Evolutionary conservation across 2,888 invertebrate species (phyloP).

Genomic region (Epistrophe grossulariae): DNA sequence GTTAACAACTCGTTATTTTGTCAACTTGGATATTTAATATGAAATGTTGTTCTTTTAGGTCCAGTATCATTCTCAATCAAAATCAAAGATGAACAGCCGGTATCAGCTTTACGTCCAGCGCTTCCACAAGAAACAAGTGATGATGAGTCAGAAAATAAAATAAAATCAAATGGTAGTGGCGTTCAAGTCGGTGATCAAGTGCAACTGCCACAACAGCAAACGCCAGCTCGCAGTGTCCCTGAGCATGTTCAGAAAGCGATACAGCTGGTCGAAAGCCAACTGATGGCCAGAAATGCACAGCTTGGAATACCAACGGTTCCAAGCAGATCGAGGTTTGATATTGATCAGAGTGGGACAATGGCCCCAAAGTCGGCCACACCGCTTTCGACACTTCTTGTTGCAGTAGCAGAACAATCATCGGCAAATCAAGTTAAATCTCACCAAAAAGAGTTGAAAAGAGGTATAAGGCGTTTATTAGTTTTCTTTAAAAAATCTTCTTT

Average conservation of each 20-base stretch:
- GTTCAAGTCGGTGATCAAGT: slow-evolving; percentile 39
- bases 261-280: slow-evolving; percentile 82
- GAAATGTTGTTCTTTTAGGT: slow-evolving; percentile 82
- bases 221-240: slow-evolving; percentile 77
- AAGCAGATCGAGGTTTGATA: slow-evolving; percentile 75
- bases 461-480: slow-evolving; percentile 43
- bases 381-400: slow-evolving; percentile 47
- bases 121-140: slow-evolving; percentile 91
- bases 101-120: slow-evolving; percentile 88
- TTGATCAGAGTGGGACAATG: slow-evolving; percentile 75
- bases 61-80: slow-evolving; percentile 95
- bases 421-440: slow-evolving; percentile 73
- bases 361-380: slow-evolving; percentile 54
- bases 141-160: slow-evolving; percentile 85
- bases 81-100: slow-evolving; percentile 88
- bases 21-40: background rate
- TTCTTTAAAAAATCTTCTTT: background rate
- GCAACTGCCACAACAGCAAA: slow-evolving; percentile 52
- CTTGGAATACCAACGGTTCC: slow-evolving; percentile 72
- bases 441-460: slow-evolving; percentile 79
- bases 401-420: slow-evolving; percentile 76
- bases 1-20: background rate
- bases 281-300: slow-evolving; percentile 80
- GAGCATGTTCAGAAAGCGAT: slow-evolving; percentile 83
- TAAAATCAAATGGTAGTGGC: slow-evolving; percentile 46